Base-by-base conservation (phyloP, 2,888 invertebrate genomes). In the Caenorhabditis wallacei region DNA sequence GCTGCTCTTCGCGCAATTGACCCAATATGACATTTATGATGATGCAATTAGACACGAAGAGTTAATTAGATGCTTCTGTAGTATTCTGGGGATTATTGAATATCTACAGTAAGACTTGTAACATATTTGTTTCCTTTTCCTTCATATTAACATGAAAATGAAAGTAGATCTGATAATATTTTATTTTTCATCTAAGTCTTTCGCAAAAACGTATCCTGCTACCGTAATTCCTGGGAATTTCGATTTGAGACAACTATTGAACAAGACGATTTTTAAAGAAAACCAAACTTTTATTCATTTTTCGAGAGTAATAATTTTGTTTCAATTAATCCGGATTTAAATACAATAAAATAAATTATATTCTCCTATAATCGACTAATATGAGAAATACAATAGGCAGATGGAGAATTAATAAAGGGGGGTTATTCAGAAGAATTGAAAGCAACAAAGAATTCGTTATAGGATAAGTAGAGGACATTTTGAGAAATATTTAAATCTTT, bases 51-150 rank as follows among this genome's bases (percentile, higher is more conserved):
- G 20, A 22, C 5, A 57, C 26, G 18, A 64, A n/a, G 20, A 26
- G 64, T 20, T 66, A 53, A 66, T 53, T 66, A 53, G 53, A 16
- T 66, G 22, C 46, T 48, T 24, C 18, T 48, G 26, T 48, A 64
- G 30, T 64, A 64, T 20, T 46, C 24, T 46, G 26, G 20, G 3
- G 18, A 18, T 37, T 13, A 11, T 8, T n/a, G 10, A 22, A 18
- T 13, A n/a, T n/a, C n/a, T n/a, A n/a, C n/a, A n/a, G n/a, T n/a
- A n/a, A n/a, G n/a, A n/a, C n/a, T n/a, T n/a, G n/a, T n/a, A n/a
- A n/a, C n/a, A n/a, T n/a, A n/a, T n/a, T n/a, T n/a, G n/a, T n/a
- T n/a, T n/a, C n/a, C n/a, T n/a, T n/a, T n/a, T n/a, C n/a, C n/a
- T n/a, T n/a, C n/a, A n/a, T n/a, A n/a, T n/a, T n/a, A n/a, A n/a